Evolutionary conservation across 2,113 vertebrate genomes (phyloP).

Genomic region (Silurus glanis): DNA sequence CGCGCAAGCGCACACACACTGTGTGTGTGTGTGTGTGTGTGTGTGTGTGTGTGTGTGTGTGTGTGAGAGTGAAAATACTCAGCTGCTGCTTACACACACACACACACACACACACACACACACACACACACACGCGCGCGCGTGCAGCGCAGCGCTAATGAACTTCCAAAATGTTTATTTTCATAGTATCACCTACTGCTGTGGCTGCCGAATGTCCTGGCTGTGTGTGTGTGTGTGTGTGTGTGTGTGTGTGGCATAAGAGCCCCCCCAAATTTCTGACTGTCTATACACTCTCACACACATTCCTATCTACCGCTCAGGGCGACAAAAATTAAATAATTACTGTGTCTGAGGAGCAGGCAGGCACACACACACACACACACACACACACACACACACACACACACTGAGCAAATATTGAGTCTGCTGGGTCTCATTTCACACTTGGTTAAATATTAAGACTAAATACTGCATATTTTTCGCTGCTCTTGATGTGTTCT

Average conservation of each 20-base stretch:
- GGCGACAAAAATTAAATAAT: conserved; percentile 49
- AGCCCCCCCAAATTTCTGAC: background rate
- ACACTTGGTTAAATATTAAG: conserved; percentile 53
- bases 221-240: conserved; percentile 6
- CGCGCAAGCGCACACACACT: background rate
- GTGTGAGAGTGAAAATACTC: background rate
- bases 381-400: conserved; percentile 6
- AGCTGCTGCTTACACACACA: background rate
- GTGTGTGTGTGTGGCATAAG: background rate
- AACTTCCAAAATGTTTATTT: conserved; percentile 31
- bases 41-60: background rate
- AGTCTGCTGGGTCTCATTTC: conserved; percentile 54
- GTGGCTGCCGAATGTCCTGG: conserved; percentile 5
- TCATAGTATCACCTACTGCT: conserved; percentile 17
- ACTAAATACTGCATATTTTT: conserved; percentile 45
- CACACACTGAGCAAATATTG: conserved; percentile 44
- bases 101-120: too few relatives aligned
- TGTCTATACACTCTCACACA: conserved; percentile 21
- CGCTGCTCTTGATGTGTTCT: conserved; percentile 30
- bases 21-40: background rate
- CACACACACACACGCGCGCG: background rate
- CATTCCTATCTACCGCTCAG: conserved; percentile 37
- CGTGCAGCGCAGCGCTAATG: conserved; percentile 8
- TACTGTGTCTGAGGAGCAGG: conserved; percentile 34
- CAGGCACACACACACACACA: background rate